Conservation (phyloP, 2,113 vertebrate genomes). For the western clawed frog (Xenopus tropicalis) region DNA sequence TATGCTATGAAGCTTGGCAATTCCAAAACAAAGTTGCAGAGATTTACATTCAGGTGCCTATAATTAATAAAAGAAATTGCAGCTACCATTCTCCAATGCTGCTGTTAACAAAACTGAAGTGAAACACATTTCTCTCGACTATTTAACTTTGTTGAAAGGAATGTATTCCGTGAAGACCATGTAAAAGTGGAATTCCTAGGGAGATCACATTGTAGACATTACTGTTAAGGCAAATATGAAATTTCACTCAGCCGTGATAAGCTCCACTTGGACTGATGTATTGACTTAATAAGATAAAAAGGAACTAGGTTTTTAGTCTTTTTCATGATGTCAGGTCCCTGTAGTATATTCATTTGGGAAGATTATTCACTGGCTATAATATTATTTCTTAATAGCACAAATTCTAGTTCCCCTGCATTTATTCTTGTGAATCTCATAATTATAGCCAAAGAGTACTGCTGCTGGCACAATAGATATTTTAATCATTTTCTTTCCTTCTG, state of each 20-base stretch:
- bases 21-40: background rate
- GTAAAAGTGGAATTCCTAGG: slow-evolving; percentile 42
- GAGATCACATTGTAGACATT: slow-evolving; percentile 39
- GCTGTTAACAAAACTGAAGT: background rate
- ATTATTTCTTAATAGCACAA: background rate
- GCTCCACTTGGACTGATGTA: slow-evolving; percentile 48
- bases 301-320: slow-evolving; percentile 46
- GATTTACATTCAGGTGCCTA: background rate
- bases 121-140: background rate
- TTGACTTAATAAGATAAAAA: slow-evolving; percentile 55
- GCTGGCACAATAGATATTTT: background rate
- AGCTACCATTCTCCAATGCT: background rate
- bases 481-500: background rate
- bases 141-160: background rate
- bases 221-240: slow-evolving; percentile 49
- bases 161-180: background rate
- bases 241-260: slow-evolving; percentile 42
- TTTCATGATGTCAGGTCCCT: slow-evolving; percentile 49
- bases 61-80: slow-evolving; percentile 10
- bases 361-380: background rate
- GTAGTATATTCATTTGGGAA: slow-evolving; percentile 36
- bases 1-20: background rate
- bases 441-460: background rate
- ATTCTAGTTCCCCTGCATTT: background rate
- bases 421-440: slow-evolving; percentile 8